Evolutionary conservation across 2,113 vertebrate genomes (phyloP), one percentile per base, ranked within the genome.

Genomic region (Benitochromis conjunctus): DNA sequence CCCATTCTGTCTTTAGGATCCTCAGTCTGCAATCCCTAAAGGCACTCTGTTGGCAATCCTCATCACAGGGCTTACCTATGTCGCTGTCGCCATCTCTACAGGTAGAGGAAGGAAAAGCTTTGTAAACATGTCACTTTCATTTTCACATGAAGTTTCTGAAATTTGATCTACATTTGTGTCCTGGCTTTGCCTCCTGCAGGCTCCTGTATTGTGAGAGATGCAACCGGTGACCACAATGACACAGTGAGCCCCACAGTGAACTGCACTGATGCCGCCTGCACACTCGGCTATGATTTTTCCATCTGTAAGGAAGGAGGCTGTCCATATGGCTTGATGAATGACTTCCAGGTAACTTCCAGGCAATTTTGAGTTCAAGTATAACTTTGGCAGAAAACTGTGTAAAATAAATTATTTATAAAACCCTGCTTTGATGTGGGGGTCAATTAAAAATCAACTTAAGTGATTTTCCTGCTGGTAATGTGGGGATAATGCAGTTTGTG

Each of bases 31-130:
- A 64, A 99, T 99, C 92, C 98, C 98, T 77, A 99, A 98, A 96
- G 98, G 98, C 92, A 99, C 98, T 1, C 92, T 99, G 54, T 94
- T 99, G 94, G 98, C 98, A 95, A 99, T 99, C 95, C 94, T 99
- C 92, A 97, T 99, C 88, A 99, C 98, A 21, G 99, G 98, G 5
- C 0, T 99, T 91, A 98, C 98, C 92, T 99, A 99, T 57, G 82
- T 96, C 71, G 97, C 95, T 74, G 96, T 99, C 62, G 96, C 98
- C 66, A 89, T 99, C 81, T 98, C 98, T 89, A 93, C 98, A 95
- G 98, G 98, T 99, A 26, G 26, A 26, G 26, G 26, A 34, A 34
- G 31, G 14, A 69, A 24, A 24, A 6, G 12, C 2, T 69, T 43
- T 43, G 12, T 43, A 69, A 9, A 4, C 13, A 6, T 66, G 19